Evolutionary conservation across 2,888 invertebrate species (phyloP).

Genomic region (Apamea epomidion): DNA sequence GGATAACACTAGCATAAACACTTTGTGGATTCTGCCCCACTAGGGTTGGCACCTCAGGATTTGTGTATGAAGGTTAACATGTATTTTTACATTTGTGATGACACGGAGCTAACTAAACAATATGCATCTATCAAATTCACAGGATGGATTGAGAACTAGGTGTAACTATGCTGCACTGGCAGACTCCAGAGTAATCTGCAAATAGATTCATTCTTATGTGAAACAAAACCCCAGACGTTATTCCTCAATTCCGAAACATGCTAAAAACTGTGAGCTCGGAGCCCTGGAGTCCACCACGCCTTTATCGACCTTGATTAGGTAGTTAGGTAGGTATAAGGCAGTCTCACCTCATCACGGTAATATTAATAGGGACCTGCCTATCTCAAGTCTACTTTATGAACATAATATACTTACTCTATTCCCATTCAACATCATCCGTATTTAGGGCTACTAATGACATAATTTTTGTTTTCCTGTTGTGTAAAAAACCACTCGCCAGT

Average conservation of each 20-base stretch:
- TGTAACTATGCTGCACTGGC: neutral
- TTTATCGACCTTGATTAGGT: too few relatives aligned
- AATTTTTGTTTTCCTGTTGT: conserved; percentile 29
- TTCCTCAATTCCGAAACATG: neutral
- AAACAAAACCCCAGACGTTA: neutral
- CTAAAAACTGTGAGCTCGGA: neutral
- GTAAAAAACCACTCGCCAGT: neutral
- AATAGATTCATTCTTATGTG: neutral
- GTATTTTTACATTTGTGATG: too few relatives aligned
- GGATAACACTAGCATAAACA: too few relatives aligned
- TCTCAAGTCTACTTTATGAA: neutral
- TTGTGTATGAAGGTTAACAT: too few relatives aligned
- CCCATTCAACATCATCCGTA: neutral
- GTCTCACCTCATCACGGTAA: neutral
- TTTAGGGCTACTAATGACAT: conserved; percentile 8
- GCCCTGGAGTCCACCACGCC: neutral
- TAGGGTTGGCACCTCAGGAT: too few relatives aligned
- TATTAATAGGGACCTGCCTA: neutral
- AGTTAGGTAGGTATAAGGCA: neutral
- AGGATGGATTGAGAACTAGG: neutral
- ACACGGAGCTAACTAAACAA: neutral
- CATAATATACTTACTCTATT: neutral
- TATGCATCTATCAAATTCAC: neutral
- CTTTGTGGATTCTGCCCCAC: too few relatives aligned
- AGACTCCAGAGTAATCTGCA: neutral